phyloP scores from a whole-genome alignment of 2,888 invertebrate genomes.

The Amblyjoppa proteus region DNA sequence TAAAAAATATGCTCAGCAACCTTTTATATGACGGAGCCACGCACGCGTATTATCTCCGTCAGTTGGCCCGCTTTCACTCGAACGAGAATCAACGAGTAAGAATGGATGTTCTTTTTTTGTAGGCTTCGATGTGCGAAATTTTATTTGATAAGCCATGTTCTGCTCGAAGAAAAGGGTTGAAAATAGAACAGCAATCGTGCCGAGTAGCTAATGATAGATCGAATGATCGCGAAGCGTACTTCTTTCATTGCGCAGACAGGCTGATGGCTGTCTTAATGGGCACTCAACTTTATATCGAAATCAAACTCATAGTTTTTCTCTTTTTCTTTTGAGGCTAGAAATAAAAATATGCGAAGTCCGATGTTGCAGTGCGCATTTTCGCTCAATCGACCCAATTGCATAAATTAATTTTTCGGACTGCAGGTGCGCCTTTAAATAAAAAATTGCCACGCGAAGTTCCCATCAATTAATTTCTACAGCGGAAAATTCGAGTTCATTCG shows the following conservation, averaged over 20 bases:
- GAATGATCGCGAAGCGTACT: neutral
- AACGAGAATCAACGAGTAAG: slow-evolving; percentile 26
- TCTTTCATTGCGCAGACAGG: neutral
- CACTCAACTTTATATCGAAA: neutral
- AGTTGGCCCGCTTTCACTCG: slow-evolving; percentile 33
- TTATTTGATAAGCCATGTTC: slow-evolving; percentile 3
- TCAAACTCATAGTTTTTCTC: neutral
- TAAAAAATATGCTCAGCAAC: slow-evolving; percentile 26
- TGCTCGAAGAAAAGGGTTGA: neutral
- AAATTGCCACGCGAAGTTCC: neutral
- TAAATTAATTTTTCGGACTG: neutral
- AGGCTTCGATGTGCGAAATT: neutral
- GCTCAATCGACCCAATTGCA: neutral
- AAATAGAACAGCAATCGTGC: neutral
- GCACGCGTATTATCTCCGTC: slow-evolving; percentile 21
- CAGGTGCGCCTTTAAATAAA: neutral
- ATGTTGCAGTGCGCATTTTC: slow-evolving; percentile 79
- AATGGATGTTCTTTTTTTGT: neutral
- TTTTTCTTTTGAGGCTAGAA: neutral
- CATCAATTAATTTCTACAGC: neutral
- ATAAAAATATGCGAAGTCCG: slow-evolving; percentile 44
- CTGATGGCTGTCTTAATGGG: neutral
- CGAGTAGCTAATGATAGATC: neutral
- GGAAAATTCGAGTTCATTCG: neutral
- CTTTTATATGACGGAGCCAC: slow-evolving; percentile 18